Percentiles rank a stretch among this genome's conserved stretches.
These are phyloP conservation scores for Megaustenia siamemsis DNA, from an alignment of 2,888 invertebrate genomes.

Conservation along the genomic window DNA sequence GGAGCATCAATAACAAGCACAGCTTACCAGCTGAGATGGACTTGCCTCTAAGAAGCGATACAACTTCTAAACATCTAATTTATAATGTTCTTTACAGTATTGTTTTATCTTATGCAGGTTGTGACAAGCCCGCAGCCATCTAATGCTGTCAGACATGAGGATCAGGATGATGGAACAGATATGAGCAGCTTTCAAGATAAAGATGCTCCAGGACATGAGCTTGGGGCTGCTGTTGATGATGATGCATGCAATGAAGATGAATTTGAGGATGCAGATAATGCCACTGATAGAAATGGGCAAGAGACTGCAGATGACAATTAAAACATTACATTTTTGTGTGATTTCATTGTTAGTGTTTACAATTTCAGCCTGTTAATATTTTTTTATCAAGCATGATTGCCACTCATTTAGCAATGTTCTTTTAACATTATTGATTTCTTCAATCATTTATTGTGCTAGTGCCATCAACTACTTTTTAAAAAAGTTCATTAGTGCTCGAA, in stretches of 20 bases:
- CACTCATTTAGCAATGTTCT: no score
- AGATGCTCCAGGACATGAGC: neutral
- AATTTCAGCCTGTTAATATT: no score
- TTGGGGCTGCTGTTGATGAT: neutral
- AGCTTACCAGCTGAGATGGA: no score
- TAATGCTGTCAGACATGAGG: conserved; percentile 5
- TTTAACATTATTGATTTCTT: no score
- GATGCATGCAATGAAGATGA: neutral
- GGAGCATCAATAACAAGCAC: no score
- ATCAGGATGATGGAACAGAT: neutral
- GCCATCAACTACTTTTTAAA: no score
- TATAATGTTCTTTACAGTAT: no score
- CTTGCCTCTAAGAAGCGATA: no score
- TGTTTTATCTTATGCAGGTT: conserved; percentile 12
- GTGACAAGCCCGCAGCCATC: conserved; percentile 39
- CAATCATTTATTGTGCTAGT: no score
- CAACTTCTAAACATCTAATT: no score
- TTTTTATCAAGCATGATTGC: no score
- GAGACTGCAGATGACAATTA: neutral
- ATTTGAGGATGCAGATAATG: conserved; percentile 5
- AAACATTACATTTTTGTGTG: neutral
- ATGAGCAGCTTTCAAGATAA: neutral
- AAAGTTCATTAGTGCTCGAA: no score
- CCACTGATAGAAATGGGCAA: neutral
- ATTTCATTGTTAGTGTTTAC: neutral